Evolutionary conservation across 2,113 vertebrate species (phyloP).

Genomic region (Epinephelus moara): DNA sequence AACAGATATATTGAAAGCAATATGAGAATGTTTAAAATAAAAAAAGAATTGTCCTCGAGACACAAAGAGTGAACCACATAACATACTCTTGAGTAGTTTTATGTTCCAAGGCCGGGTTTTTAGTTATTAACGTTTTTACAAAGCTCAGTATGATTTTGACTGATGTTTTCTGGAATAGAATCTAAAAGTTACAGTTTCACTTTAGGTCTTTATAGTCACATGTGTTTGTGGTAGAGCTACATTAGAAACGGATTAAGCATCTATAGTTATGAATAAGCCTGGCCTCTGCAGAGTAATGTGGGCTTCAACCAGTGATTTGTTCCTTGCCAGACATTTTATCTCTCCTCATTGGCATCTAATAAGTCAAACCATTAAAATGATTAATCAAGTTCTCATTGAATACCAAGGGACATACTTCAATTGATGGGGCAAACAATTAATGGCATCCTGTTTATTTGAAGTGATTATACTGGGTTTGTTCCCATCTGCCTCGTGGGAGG

Average conservation of each 20-base stretch:
- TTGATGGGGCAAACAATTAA: conserved; percentile 75
- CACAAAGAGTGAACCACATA: too few species aligned
- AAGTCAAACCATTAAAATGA: conserved; percentile 74
- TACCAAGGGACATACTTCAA: conserved; percentile 69
- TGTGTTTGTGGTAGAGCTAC: neutral
- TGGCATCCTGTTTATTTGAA: conserved; percentile 81
- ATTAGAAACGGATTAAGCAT: conserved; percentile 19
- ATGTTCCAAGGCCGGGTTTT: too few species aligned
- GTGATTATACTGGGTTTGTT: conserved; percentile 78
- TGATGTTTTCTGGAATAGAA: neutral
- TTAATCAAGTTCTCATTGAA: conserved; percentile 69
- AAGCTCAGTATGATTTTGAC: too few species aligned
- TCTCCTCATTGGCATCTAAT: conserved; percentile 64
- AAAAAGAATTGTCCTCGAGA: too few species aligned
- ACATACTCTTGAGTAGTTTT: too few species aligned
- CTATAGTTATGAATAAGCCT: conserved; percentile 46
- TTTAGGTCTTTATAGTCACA: neutral
- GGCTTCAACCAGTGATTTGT: conserved; percentile 56
- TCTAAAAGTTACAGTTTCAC: neutral
- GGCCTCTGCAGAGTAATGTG: conserved; percentile 46
- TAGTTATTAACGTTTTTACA: too few species aligned
- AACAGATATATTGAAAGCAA: neutral
- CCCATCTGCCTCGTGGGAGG: conserved; percentile 78
- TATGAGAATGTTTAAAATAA: neutral
- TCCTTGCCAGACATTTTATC: conserved; percentile 63